phyloP scores from a whole-genome alignment of 1,140 invertebrate species.

The Macrosteles quadrilineatus region DNA sequence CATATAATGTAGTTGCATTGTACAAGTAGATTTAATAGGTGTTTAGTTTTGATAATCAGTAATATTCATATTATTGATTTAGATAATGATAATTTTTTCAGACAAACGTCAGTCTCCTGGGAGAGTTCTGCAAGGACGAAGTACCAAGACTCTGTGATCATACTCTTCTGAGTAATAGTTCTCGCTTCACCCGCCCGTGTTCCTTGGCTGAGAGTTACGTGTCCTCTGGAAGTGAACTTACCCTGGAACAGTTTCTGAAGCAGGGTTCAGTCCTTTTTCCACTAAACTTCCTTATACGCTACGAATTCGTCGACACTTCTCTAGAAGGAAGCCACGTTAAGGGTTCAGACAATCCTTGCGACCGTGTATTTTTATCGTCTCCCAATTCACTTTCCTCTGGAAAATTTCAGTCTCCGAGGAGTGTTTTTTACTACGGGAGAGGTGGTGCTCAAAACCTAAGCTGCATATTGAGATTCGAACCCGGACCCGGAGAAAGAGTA shows the following conservation, averaged over 20 bases:
- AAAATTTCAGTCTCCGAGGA: conserved; percentile 71
- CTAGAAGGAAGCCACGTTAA: conserved; percentile 57
- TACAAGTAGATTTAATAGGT: too few relatives aligned
- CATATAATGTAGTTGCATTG: too few relatives aligned
- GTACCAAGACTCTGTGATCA: conserved; percentile 72
- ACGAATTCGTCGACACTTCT: conserved; percentile 69
- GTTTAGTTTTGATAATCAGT: too few relatives aligned
- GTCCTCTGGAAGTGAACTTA: conserved; percentile 67
- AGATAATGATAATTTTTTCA: too few relatives aligned
- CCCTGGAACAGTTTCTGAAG: conserved; percentile 68
- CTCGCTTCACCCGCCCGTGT: conserved; percentile 71
- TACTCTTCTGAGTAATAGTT: conserved; percentile 70
- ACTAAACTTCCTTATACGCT: conserved; percentile 65
- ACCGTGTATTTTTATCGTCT: conserved; percentile 57
- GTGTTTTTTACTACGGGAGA: conserved; percentile 79
- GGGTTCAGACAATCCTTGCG: conserved; percentile 59
- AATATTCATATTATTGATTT: too few relatives aligned
- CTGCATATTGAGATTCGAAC: conserved; percentile 74
- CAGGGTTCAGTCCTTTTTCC: conserved; percentile 77
- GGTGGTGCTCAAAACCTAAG: conserved; percentile 73
- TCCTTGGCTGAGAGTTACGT: conserved; percentile 75
- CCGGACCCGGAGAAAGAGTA: conserved; percentile 63
- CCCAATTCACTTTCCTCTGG: conserved; percentile 52
- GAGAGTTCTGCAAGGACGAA: conserved; percentile 75
- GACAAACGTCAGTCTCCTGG: conserved; percentile 62